Evolutionary conservation across 2,888 invertebrate genomes (phyloP).

Genomic region (Heteromurus nitidus): DNA sequence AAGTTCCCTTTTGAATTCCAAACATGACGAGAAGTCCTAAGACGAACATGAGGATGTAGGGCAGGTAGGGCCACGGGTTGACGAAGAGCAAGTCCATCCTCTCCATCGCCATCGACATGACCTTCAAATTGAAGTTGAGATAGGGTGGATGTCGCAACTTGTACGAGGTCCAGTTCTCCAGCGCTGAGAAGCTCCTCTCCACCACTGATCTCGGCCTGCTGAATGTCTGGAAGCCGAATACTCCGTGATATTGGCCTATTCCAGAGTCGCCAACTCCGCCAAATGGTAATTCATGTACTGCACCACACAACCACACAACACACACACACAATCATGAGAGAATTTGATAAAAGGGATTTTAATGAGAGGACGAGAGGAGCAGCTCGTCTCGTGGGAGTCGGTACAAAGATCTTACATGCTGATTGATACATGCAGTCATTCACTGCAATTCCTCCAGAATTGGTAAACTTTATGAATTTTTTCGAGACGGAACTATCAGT

Average conservation of each 20-base stretch:
- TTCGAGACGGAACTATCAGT: conserved; percentile 75
- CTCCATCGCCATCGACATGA: conserved; percentile 37
- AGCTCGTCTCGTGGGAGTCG: background rate
- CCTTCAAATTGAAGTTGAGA: conserved; percentile 13
- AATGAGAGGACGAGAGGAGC: too few species aligned
- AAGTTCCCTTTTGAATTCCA: conserved; percentile 19
- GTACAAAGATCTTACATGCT: conserved; percentile 32
- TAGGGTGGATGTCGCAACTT: conserved; percentile 69
- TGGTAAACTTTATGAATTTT: conserved; percentile 75
- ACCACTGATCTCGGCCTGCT: conserved; percentile 77
- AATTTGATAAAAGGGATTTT: too few species aligned
- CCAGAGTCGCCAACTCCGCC: conserved; percentile 79
- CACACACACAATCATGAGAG: background rate
- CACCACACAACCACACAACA: conserved; percentile 47
- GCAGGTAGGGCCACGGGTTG: conserved; percentile 50
- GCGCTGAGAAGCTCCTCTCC: conserved; percentile 65
- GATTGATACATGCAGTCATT: conserved; percentile 77
- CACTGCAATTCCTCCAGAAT: conserved; percentile 75
- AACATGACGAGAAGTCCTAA: conserved; percentile 59
- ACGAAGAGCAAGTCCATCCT: conserved; percentile 56
- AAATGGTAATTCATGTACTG: conserved; percentile 78
- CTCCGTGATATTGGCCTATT: conserved; percentile 78
- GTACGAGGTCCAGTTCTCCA: conserved; percentile 72
- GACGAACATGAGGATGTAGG: conserved; percentile 53
- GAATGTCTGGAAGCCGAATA: conserved; percentile 78